Percentiles rank a stretch among this genome's conserved stretches.
Evolutionary conservation across 2,113 vertebrate species (phyloP).

Genomic region (Clarias magur): DNA sequence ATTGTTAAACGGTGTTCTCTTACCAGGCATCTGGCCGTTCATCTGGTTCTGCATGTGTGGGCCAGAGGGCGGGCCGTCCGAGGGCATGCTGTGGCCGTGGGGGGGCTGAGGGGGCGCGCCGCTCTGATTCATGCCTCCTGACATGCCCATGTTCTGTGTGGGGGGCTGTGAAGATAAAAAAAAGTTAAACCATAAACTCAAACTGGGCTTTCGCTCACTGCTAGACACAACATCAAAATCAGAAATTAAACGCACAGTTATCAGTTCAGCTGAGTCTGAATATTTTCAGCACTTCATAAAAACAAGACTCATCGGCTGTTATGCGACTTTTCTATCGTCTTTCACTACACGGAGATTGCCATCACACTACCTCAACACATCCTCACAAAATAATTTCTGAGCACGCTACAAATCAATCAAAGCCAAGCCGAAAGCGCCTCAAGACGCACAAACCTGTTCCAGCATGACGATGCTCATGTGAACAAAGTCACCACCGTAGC

Average conservation of each 20-base stretch:
- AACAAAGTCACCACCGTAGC: no score
- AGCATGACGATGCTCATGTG: no score
- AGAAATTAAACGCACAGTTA: neutral
- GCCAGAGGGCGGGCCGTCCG: slow-evolving; percentile 86
- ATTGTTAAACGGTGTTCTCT: slow-evolving; percentile 61
- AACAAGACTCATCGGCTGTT: neutral
- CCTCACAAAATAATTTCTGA: no score
- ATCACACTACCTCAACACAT: no score
- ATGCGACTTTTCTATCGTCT: neutral
- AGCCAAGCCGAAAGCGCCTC: no score
- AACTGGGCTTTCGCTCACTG: neutral
- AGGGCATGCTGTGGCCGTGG: slow-evolving; percentile 93
- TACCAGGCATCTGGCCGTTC: slow-evolving; percentile 99
- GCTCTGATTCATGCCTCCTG: slow-evolving; percentile 92
- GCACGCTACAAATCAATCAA: no score
- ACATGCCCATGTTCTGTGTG: slow-evolving; percentile 97
- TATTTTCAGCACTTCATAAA: neutral
- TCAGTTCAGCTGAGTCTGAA: neutral
- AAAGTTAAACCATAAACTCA: neutral
- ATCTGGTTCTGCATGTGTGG: slow-evolving; percentile 99
- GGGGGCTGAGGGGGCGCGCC: slow-evolving; percentile 88
- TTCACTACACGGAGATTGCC: no score
- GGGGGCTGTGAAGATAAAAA: slow-evolving; percentile 80
- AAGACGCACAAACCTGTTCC: no score
- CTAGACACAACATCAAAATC: neutral